phyloP scores from a whole-genome alignment of 2,888 invertebrate genomes.

The Eilema depressum region DNA sequence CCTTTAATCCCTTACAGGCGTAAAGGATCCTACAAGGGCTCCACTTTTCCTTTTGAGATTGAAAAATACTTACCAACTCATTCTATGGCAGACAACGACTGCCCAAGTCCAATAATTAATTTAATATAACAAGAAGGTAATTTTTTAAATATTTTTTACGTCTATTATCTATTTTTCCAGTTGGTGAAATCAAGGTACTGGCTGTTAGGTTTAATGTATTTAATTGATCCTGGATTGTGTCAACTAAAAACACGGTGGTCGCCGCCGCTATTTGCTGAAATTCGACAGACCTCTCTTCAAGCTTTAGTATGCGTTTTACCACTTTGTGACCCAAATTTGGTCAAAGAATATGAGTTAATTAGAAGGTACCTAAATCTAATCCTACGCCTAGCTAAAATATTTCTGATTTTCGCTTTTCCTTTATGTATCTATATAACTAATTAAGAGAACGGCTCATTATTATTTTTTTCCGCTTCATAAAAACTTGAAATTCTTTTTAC shows the following conservation, averaged over 20 bases:
- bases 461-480: no score
- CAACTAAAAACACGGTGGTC: conserved; percentile 69
- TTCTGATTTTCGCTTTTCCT: no score
- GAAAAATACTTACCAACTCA: no score
- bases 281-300: conserved; percentile 70
- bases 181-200: conserved; percentile 68
- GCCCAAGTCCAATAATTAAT: no score
- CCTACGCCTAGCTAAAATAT: neutral
- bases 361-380: conserved; percentile 65
- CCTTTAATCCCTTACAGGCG: no score
- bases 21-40: no score
- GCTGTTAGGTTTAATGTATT: conserved; percentile 74
- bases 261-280: conserved; percentile 66
- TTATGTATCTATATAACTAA: no score
- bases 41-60: neutral
- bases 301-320: conserved; percentile 69
- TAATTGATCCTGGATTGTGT: conserved; percentile 73
- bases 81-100: no score
- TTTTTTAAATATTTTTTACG: neutral
- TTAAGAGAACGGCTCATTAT: no score
- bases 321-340: conserved; percentile 46
- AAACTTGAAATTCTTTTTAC: no score
- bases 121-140: neutral
- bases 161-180: conserved; percentile 52
- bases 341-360: conserved; percentile 65